A percentile compares a stretch with the other conserved stretches of the same genome.
Conservation (phyloP, 2,797 vertebrate species). For the Nasua narica region DNA sequence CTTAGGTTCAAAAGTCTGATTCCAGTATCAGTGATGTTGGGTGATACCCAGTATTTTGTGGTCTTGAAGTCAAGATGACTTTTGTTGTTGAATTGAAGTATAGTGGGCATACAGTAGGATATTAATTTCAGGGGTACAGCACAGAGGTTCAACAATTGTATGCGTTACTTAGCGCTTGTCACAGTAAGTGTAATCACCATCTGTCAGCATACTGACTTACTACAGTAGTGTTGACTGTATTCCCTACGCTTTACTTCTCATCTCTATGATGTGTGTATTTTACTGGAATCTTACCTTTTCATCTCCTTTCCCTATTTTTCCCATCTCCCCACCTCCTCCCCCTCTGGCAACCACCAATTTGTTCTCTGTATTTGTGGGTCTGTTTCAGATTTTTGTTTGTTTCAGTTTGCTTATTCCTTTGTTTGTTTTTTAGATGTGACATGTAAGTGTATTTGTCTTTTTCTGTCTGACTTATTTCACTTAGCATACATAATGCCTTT, state of each 20-base stretch:
- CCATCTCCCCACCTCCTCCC: not conserved
- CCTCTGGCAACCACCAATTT: not conserved
- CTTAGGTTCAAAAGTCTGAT: not conserved
- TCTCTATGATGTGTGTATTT: not conserved
- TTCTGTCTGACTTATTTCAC: not conserved
- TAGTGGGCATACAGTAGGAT: not conserved
- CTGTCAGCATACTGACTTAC: not conserved
- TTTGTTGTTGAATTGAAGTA: not conserved
- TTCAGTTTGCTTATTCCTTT: not conserved
- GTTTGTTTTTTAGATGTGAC: not conserved
- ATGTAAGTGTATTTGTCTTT: not conserved
- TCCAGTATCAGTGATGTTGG: not conserved
- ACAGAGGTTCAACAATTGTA: not conserved
- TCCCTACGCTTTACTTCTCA: not conserved
- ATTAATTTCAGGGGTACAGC: not conserved
- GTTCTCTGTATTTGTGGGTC: not conserved
- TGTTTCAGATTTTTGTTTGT: not conserved
- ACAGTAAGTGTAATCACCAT: not conserved
- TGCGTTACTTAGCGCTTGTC: not conserved
- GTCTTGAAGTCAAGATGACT: not conserved
- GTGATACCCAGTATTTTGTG: not conserved
- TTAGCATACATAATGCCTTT: not conserved
- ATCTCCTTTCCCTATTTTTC: not conserved
- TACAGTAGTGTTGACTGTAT: not conserved
- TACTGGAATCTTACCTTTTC: not conserved